phyloP scores from a whole-genome alignment of 2,888 invertebrate genomes.

The Drosophila greeni region DNA sequence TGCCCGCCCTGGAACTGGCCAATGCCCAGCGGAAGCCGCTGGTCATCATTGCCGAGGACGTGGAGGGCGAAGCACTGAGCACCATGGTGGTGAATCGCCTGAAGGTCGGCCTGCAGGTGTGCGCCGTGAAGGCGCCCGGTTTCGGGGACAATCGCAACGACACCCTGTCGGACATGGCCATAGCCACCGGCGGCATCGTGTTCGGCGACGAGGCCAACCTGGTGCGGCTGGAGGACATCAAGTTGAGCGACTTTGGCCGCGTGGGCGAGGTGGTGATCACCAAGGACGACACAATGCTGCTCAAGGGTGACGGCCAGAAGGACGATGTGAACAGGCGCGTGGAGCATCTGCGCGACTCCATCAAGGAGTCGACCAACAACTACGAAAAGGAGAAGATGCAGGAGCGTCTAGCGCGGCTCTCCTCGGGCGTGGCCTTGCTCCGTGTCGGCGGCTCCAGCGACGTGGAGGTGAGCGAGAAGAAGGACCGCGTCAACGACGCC shows the following conservation, averaged over 20 bases:
- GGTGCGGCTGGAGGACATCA: constrained; percentile 92
- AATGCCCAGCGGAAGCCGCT: constrained; percentile 95
- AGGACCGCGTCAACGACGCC: constrained; percentile 95
- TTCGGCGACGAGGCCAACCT: constrained; percentile 95
- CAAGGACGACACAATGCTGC: constrained; percentile 91
- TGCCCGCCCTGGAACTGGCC: constrained; percentile 96
- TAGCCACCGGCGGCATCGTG: constrained; percentile 92
- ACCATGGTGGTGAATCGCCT: constrained; percentile 94
- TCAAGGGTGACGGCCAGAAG: constrained; percentile 87
- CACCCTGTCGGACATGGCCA: constrained; percentile 93
- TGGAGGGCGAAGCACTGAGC: constrained; percentile 95
- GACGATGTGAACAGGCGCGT: constrained; percentile 89
- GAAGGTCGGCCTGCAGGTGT: constrained; percentile 94
- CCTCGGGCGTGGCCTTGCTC: constrained; percentile 88
- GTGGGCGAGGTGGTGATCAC: constrained; percentile 93
- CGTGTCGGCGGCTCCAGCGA: constrained; percentile 93
- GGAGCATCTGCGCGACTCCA: constrained; percentile 90
- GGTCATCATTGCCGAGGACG: constrained; percentile 95
- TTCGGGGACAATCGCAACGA: constrained; percentile 97
- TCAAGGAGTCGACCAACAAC: constrained; percentile 90
- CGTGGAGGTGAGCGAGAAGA: constrained; percentile 96
- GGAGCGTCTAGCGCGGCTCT: constrained; percentile 92
- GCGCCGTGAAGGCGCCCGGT: constrained; percentile 96
- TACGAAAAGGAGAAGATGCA: constrained; percentile 97
- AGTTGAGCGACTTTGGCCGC: constrained; percentile 87